Base-by-base conservation (phyloP, 1,140 invertebrate genomes). In the Nylanderia fulva region DNA sequence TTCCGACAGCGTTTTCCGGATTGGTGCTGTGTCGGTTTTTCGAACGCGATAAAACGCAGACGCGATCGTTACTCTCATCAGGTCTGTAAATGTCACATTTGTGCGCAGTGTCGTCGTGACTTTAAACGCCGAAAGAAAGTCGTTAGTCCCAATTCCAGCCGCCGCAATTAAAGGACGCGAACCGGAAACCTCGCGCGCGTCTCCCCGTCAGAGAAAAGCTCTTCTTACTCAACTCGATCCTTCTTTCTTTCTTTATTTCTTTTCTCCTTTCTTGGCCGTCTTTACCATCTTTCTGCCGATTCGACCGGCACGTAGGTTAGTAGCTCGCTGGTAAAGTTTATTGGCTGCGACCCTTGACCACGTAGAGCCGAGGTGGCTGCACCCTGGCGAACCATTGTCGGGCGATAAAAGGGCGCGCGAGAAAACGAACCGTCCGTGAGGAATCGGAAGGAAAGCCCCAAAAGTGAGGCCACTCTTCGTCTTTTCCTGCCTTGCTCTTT, bases 351-450 rank as follows among this genome's bases (percentile, higher is more conserved):
- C 60, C 68, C 56, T 76, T 61, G 63, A 79, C 86, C 48, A 77
- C 42, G 86, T 71, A 76, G 54, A 15, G 18, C n/a, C 18, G 33
- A 56, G 39, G 33, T 64, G 79, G 60, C 71, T 74, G 36, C 39
- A 54, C 45, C 18, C 54, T 4, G 82, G 84, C 68, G 36, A 24
- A 48, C 71, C 48, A 89, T 90, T 90, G 86, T 89, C 86, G 84
- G 52, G 9, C 88, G 83, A 86, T 86, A 88, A 90, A 90, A 74
- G 74, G 66, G 84, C 56, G 85, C 85, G 68, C 88, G 80, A 64
- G 85, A 83, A 89, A 87, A 86, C 86, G 88, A 71, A 90, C 77
- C 52, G 60, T 39, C 36, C 29, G 36, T 63, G 27, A 85, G 61
- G 48, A 88, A 71, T 29, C 24, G 56, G 27, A 52, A 58, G 13